Evolutionary conservation across 2,888 invertebrate genomes (phyloP), one percentile per base, ranked within the genome.

Genomic region (Drosophila gaucha): DNA sequence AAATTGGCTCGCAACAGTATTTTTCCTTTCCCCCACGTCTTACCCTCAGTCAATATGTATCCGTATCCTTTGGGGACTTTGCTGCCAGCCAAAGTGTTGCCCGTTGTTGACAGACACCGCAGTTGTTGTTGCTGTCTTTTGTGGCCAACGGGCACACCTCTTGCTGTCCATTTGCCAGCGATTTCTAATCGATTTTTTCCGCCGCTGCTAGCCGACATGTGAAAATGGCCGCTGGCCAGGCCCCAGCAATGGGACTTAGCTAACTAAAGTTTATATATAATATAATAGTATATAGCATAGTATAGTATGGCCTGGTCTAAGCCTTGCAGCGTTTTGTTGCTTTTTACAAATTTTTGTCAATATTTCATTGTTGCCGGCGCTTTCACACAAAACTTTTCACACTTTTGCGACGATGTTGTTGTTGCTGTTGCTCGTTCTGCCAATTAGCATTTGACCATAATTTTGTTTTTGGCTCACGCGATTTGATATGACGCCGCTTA

Each of bases 131-230:
- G 47, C 31, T 52, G 51, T 46, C 50, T 63, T 63, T 76, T 68
- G 35, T 72, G 60, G 88, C 78, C 78, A 67, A 55, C 78, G 88
- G 82, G 86, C 82, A 82, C 82, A 82, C 82, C 82, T 82, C 78
- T 80, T 67, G 86, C 82, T 87, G 88, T 83, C 88, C 82, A 85
- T 85, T 85, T 83, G 72, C 69, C 86, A 85, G 57, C 86, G 88
- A 85, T 87, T 83, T 83, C 82, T 83, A 83, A 83, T 83, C 88
- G 82, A 83, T 87, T 83, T 51, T 51, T 83, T 87, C 72, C 86
- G 65, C 49, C 69, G 65, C 69, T 68, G 76, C 59, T 57, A 55
- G 66, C 75, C 39, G 63, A 60, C 62, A 68, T 74, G 67, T 74
- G 70, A 67, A 84, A 78, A 59, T 69, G 73, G 47, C 73, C 77